phyloP scores from a whole-genome alignment of 2,797 vertebrate species.

The Hoplostethus atlanticus region DNA sequence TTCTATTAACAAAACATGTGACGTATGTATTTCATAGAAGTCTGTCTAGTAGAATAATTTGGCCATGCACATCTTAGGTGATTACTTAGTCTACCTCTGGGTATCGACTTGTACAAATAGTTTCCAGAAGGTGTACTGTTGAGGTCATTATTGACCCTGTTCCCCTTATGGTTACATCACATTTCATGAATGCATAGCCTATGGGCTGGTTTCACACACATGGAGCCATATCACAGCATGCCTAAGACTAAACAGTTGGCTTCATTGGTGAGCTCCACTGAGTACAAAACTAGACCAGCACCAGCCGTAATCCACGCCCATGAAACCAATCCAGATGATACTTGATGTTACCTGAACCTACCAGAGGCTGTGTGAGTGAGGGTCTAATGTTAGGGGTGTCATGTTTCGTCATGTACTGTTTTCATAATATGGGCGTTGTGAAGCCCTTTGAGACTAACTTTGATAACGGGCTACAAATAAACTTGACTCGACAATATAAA shows the following conservation, averaged over 20 bases:
- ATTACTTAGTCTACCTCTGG: neutral
- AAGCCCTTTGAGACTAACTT: too few species aligned
- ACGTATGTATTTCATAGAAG: neutral
- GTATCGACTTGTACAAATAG: neutral
- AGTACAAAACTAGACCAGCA: too few species aligned
- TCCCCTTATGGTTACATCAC: neutral
- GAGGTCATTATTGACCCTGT: neutral
- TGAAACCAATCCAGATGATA: neutral
- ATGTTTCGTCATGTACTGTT: too few species aligned
- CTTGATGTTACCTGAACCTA: neutral
- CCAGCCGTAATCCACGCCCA: neutral
- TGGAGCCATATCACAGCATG: neutral
- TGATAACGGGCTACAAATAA: too few species aligned
- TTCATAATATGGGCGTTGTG: too few species aligned
- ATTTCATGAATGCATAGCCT: neutral
- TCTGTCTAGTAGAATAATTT: conserved; percentile 5
- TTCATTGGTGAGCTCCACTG: conserved; percentile 6
- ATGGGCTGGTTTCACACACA: neutral
- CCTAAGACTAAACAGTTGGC: neutral
- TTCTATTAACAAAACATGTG: neutral
- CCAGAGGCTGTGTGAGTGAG: neutral
- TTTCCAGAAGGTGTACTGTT: conserved; percentile 8
- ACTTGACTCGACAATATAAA: neutral
- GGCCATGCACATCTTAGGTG: neutral
- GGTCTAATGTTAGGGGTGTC: too few species aligned